A percentile compares a stretch with the other conserved stretches of the same genome.
Conservation (phyloP, 2,113 vertebrate species). For the Agelaius tricolor region DNA sequence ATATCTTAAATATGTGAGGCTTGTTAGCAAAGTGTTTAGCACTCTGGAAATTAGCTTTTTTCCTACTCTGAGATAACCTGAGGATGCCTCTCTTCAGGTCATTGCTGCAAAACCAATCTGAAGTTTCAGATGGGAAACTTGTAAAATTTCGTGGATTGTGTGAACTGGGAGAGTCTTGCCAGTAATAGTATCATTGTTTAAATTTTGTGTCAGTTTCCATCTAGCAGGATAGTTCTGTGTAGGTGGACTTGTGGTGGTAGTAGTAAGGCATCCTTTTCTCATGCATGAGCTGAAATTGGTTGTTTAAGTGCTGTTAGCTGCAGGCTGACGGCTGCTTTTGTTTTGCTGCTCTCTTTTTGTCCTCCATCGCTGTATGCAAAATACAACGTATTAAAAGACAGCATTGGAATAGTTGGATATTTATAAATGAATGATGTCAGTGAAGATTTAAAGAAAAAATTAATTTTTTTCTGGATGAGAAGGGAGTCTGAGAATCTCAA, state of each 20-base stretch:
- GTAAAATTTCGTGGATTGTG: background rate
- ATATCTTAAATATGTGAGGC: background rate
- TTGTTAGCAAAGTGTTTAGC: background rate
- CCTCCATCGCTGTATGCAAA: background rate
- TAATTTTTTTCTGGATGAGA: background rate
- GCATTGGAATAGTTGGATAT: background rate
- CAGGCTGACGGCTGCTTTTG: background rate
- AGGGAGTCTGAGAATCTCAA: background rate
- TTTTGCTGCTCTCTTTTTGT: background rate
- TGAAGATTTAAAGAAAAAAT: background rate
- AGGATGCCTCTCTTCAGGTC: background rate
- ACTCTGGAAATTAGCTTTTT: background rate
- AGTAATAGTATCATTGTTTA: background rate
- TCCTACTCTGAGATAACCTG: background rate
- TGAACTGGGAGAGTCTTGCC: background rate
- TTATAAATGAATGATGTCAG: slow-evolving; percentile 43
- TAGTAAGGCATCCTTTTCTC: background rate
- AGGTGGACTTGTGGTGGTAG: background rate
- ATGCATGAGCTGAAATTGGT: background rate
- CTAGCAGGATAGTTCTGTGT: background rate
- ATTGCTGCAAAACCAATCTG: background rate
- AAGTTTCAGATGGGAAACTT: background rate
- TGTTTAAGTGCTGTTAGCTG: background rate
- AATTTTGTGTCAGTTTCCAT: background rate
- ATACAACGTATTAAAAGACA: background rate